phyloP scores from a whole-genome alignment of 2,888 invertebrate genomes.

The Drosophila tripunctata region DNA sequence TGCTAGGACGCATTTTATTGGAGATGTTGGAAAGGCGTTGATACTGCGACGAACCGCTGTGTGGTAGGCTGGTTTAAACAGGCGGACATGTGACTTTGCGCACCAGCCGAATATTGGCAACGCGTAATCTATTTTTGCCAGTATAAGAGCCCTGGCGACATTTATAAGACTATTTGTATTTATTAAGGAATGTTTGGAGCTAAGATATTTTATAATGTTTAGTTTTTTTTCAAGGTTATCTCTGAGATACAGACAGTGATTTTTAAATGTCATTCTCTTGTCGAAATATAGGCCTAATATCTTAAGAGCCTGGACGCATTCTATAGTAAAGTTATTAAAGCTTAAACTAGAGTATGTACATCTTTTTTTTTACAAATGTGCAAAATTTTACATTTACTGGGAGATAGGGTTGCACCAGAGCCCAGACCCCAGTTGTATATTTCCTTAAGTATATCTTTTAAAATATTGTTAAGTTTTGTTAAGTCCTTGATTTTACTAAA shows the following conservation, averaged over 20 bases:
- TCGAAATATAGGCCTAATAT: slow-evolving; percentile 12
- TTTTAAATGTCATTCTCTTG: slow-evolving; percentile 10
- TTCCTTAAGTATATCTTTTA: slow-evolving; percentile 2
- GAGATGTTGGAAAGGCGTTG: background rate
- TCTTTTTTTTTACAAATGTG: slow-evolving; percentile 1
- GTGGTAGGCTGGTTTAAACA: background rate
- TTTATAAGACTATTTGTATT: slow-evolving; percentile 13
- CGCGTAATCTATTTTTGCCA: slow-evolving; percentile 27
- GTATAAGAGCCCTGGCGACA: slow-evolving; percentile 15
- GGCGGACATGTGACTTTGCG: background rate
- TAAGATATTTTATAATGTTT: slow-evolving; percentile 32
- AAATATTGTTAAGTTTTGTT: slow-evolving; percentile 1
- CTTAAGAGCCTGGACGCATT: slow-evolving; percentile 6
- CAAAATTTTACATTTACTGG: slow-evolving; percentile 10
- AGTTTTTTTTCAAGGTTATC: slow-evolving; percentile 24
- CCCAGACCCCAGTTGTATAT: background rate
- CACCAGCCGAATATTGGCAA: slow-evolving; percentile 22
- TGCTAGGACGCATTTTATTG: background rate
- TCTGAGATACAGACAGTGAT: slow-evolving; percentile 25
- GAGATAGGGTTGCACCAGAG: background rate
- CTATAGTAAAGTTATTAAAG: slow-evolving; percentile 11
- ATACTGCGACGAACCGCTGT: background rate
- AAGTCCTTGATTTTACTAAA: background rate
- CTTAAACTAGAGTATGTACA: slow-evolving; percentile 8
- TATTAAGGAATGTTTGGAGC: slow-evolving; percentile 12